Base-by-base conservation (phyloP, 1,140 invertebrate species). In the Diachasmimorpha longicaudata region DNA sequence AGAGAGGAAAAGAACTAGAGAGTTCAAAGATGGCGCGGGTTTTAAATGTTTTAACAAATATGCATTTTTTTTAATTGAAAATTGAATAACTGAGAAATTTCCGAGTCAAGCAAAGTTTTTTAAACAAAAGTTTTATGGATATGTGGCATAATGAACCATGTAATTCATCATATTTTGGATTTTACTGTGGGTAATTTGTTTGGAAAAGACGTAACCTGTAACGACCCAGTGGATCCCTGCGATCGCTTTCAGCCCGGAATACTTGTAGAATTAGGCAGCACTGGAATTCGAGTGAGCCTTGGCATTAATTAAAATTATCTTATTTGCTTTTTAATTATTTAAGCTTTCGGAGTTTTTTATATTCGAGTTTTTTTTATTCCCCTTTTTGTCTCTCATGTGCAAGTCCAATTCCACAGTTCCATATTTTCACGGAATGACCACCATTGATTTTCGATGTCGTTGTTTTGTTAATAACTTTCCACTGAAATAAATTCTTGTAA, bases 201-300 rank as follows among this genome's bases (percentile, higher is more conserved):
- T 77, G 86, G 87, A 6, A 86, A 81, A 77, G 86, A 88, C 36
- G 79, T 88, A 75, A 88, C 87, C 73, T 87, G 83, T 66, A 82
- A 80, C 76, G 86, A 88, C 73, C 83, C 85, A 0, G 77, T 87
- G 31, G 77, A 85, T 75, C 81, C 76, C 70, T 88, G 86, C 23
- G 86, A 88, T 71, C 79, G 78, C 48, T 87, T 86, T 82, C 87
- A 88, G 78, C 87, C 87, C 0, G 86, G 87, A 46, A 78, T 79
- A 63, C 76, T 87, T 39, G 77, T 85, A 19, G 87, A 87, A 81
- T 79, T 88, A 72, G 85, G 85, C 58, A 81, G 84, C 76, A 85
- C 83, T 2, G 63, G 25, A 67, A 55, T 83, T 23, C 85, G 80
- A 68, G 85, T 86, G 80, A 31, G 77, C 31, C 31, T 31, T 31